Conservation (phyloP, 2,888 invertebrate genomes). For the Drosophila percnosoma region DNA sequence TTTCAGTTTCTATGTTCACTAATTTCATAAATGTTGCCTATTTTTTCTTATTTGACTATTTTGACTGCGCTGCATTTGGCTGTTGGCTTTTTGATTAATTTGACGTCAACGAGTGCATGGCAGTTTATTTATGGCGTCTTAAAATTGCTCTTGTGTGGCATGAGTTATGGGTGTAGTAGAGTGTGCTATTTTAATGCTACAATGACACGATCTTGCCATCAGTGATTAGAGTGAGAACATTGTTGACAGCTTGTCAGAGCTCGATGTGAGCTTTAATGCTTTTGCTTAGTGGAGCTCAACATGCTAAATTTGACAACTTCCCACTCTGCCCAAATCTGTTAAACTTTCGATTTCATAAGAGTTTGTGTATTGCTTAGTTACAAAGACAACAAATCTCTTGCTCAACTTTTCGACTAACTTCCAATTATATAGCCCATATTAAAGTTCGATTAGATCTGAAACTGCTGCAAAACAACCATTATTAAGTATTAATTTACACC, state of each 20-base stretch:
- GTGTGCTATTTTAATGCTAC: slow-evolving; percentile 26
- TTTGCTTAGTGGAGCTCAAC: not conserved
- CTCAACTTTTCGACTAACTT: slow-evolving; percentile 32
- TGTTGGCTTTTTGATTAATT: slow-evolving; percentile 65
- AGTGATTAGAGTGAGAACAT: not conserved
- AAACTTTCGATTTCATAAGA: not conserved
- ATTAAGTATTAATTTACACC: slow-evolving; percentile 83
- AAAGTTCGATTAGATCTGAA: slow-evolving; percentile 70
- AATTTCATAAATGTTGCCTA: slow-evolving; percentile 31
- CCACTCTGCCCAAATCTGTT: not conserved
- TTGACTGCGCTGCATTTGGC: slow-evolving; percentile 71
- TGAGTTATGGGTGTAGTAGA: slow-evolving; percentile 52
- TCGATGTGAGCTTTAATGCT: not conserved
- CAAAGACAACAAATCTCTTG: slow-evolving; percentile 38
- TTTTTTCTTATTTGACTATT: slow-evolving; percentile 53
- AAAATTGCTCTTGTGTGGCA: slow-evolving; percentile 40
- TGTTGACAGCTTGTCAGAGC: slow-evolving; percentile 1
- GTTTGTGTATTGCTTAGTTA: slow-evolving; percentile 45
- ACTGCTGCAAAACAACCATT: slow-evolving; percentile 68
- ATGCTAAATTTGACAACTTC: not conserved
- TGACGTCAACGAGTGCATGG: slow-evolving; percentile 78
- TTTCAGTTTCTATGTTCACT: slow-evolving; percentile 44
- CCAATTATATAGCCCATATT: slow-evolving; percentile 57
- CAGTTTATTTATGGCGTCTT: slow-evolving; percentile 69
- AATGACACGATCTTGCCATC: slow-evolving; percentile 37